Conservation (phyloP, 2,797 vertebrate species). For the Glyptemys insculpta region DNA sequence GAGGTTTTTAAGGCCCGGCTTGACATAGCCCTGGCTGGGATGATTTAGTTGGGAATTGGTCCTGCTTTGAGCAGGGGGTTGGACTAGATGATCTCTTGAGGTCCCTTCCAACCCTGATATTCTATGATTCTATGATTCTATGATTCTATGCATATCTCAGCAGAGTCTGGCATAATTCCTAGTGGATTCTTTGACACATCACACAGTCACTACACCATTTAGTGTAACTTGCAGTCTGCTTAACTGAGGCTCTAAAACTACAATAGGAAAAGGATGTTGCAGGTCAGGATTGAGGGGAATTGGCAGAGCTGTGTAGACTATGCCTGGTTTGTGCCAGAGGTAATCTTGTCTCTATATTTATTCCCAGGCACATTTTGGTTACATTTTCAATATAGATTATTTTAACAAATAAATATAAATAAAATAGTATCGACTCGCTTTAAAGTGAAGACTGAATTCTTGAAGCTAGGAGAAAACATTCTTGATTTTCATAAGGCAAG, state of each 20-base stretch:
- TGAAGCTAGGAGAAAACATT: neutral
- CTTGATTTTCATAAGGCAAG: constrained; percentile 48
- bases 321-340: neutral
- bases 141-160: neutral
- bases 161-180: neutral
- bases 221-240: neutral
- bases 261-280: neutral
- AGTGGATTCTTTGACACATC: neutral
- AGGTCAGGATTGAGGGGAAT: neutral
- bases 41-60: no score
- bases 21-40: no score
- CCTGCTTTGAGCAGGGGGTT: no score
- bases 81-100: no score
- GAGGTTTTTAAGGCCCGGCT: no score
- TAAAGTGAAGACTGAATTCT: constrained; percentile 39
- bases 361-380: constrained; percentile 60
- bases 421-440: constrained; percentile 30
- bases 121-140: no score
- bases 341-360: neutral
- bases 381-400: constrained; percentile 47
- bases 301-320: neutral
- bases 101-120: no score
- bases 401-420: constrained; percentile 65
- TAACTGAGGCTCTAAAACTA: neutral
- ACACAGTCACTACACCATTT: accelerated